These are phyloP conservation scores for Sus scrofa DNA, from an alignment of 2,113 vertebrate genomes.

Conservation along the genomic window DNA sequence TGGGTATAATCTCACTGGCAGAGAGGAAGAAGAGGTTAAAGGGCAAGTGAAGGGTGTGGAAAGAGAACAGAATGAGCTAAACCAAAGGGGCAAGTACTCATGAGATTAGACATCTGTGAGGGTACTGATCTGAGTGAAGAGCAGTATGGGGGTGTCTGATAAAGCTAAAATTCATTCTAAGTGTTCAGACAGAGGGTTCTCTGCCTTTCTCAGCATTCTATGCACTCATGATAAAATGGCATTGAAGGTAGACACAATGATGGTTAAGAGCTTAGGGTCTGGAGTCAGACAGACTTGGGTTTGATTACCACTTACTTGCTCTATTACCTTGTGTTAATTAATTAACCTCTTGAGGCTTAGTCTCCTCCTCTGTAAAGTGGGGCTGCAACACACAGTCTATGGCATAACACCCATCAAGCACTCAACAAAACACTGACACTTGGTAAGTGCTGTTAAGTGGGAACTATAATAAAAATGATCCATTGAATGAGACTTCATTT, in stretches of 20 bases:
- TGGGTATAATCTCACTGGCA: conserved; percentile 25
- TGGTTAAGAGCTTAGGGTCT: not conserved
- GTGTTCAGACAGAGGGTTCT: not conserved
- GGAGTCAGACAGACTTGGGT: conserved; percentile 23
- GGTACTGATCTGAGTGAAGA: not conserved
- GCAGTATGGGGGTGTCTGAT: not conserved
- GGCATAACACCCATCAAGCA: not conserved
- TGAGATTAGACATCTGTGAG: not conserved
- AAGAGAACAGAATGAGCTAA: conserved; percentile 23
- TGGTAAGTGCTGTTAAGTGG: conserved; percentile 11
- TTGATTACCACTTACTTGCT: conserved; percentile 37
- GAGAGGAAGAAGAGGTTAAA: conserved; percentile 31
- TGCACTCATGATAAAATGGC: conserved; percentile 52
- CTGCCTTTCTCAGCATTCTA: conserved; percentile 31
- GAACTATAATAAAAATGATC: conserved; percentile 35
- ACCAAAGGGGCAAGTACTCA: not conserved
- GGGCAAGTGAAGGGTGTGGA: not conserved
- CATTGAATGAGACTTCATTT: conserved; percentile 21
- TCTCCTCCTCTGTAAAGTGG: conserved; percentile 47
- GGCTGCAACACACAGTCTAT: not conserved
- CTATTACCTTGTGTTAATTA: conserved; percentile 19
- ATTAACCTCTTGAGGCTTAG: conserved; percentile 34
- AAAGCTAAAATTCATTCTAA: not conserved
- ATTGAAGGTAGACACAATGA: conserved; percentile 33
- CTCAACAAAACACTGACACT: not conserved